Evolutionary conservation across 2,888 invertebrate genomes (phyloP), one percentile per base, ranked within the genome.

Genomic region (Napeogenes inachia): DNA sequence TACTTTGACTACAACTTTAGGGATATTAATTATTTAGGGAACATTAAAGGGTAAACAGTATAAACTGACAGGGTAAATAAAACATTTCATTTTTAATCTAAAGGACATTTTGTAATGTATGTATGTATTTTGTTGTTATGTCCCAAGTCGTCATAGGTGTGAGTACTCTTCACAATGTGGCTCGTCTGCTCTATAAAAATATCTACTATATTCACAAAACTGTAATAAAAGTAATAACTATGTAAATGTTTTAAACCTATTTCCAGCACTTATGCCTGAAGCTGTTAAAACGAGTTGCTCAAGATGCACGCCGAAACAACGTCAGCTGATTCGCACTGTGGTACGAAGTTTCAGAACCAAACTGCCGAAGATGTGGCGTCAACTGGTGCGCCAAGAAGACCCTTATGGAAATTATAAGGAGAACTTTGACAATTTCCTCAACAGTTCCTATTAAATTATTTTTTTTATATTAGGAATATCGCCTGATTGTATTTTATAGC

Each of bases 201-300:
- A 1, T 1, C 21, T 21, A 21, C 1, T 21, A 21, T 1, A 21
- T 21, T 21, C 21, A 21, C 21, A 21, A 21, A 21, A 21, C 21
- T 21, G 21, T 21, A 21, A 21, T 21, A 21, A 21, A 35, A 5
- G 35, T 5, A 5, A 35, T 35, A 3, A 35, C 3, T 35, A 35
- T 35, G 6, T 1, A 10, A 10, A 42, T 10, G 10, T 10, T 10
- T 42, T 6, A 10, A 42, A 30, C 10, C 50, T 47, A 2, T 61
- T 64, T 64, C 21, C 50, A 68, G 68, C 56, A 38, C 56, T 54
- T 4, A 62, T 64, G 21, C 59, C 57, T 2, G 68, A 68, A 13
- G 66, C 66, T 2, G 21, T 68, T 6, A 32, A 46, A 42, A 66
- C 63, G 10, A 47, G 46, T 13, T 68, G 68, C 56, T 45, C n/a